Evolutionary conservation across 2,888 invertebrate species (phyloP).

Genomic region (Andrena chrysosceles): DNA sequence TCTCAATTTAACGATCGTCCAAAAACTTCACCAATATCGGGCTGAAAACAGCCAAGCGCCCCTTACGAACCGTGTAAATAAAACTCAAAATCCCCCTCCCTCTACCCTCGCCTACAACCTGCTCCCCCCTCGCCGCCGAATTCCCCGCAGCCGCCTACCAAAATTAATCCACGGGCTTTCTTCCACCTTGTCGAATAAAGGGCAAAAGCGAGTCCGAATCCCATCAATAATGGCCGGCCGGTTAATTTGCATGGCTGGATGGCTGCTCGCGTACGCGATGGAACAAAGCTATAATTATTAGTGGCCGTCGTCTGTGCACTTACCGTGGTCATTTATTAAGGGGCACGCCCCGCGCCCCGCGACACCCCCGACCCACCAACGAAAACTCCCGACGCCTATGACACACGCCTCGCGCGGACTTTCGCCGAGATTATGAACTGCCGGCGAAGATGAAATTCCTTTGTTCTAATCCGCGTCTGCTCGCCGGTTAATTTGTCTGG

Average conservation of each 20-base stretch:
- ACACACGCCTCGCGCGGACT: slow-evolving; percentile 39
- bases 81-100: slow-evolving; percentile 18
- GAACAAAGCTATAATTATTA: slow-evolving; percentile 84
- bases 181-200: slow-evolving; percentile 38
- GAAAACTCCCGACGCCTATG: slow-evolving; percentile 43
- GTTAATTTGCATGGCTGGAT: slow-evolving; percentile 79
- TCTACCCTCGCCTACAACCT: no score
- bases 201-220: slow-evolving; percentile 28
- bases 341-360: slow-evolving; percentile 63
- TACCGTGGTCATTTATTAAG: slow-evolving; percentile 81
- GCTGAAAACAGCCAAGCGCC: neutral
- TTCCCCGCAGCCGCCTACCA: slow-evolving; percentile 8
- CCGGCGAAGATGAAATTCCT: slow-evolving; percentile 77
- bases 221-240: slow-evolving; percentile 56
- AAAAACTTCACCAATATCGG: neutral
- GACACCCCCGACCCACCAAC: slow-evolving; percentile 8
- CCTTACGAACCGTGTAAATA: slow-evolving; percentile 14
- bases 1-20: neutral
- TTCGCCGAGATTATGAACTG: slow-evolving; percentile 62
- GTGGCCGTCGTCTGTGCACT: slow-evolving; percentile 82
- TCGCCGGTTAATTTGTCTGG: slow-evolving; percentile 64
- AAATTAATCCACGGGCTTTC: slow-evolving; percentile 44
- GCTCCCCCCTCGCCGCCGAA: neutral
- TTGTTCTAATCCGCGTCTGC: slow-evolving; percentile 61
- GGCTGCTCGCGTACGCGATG: slow-evolving; percentile 68